Conservation (phyloP, 2,888 invertebrate genomes). For the Lottia gigantea region DNA sequence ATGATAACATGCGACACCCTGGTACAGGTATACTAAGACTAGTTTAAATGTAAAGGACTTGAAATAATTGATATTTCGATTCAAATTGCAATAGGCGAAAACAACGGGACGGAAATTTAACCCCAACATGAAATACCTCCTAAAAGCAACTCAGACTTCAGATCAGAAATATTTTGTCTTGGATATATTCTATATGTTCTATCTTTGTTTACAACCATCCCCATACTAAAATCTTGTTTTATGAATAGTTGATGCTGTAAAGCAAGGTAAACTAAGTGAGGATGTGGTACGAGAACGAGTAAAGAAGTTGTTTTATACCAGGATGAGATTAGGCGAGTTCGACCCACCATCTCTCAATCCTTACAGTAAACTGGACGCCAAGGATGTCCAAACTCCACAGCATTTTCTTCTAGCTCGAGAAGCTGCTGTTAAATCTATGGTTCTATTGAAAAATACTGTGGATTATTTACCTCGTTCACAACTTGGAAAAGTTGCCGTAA, state of each 20-base stretch:
- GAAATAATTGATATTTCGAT: no score
- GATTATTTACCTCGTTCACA: slow-evolving; percentile 33
- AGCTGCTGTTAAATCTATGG: slow-evolving; percentile 51
- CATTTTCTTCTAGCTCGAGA: slow-evolving; percentile 39
- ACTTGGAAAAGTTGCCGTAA: slow-evolving; percentile 35
- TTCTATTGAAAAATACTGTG: slow-evolving; percentile 48
- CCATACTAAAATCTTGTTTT: neutral
- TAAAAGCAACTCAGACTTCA: no score
- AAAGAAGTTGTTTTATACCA: slow-evolving; percentile 54
- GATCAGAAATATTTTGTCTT: no score
- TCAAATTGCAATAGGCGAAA: no score
- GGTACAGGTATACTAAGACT: no score
- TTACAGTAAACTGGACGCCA: slow-evolving; percentile 40
- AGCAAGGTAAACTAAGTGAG: slow-evolving; percentile 38
- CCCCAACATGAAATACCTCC: no score
- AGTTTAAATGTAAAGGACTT: no score
- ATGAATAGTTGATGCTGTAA: slow-evolving; percentile 39
- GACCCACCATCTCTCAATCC: slow-evolving; percentile 59
- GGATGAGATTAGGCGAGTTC: slow-evolving; percentile 61
- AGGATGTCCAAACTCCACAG: slow-evolving; percentile 37
- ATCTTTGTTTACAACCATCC: neutral
- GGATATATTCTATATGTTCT: no score
- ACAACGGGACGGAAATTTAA: no score
- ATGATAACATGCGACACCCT: no score
- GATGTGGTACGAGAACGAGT: slow-evolving; percentile 38